Evolutionary conservation across 2,888 invertebrate species (phyloP).

Genomic region (Sinhomidia bicolor): DNA sequence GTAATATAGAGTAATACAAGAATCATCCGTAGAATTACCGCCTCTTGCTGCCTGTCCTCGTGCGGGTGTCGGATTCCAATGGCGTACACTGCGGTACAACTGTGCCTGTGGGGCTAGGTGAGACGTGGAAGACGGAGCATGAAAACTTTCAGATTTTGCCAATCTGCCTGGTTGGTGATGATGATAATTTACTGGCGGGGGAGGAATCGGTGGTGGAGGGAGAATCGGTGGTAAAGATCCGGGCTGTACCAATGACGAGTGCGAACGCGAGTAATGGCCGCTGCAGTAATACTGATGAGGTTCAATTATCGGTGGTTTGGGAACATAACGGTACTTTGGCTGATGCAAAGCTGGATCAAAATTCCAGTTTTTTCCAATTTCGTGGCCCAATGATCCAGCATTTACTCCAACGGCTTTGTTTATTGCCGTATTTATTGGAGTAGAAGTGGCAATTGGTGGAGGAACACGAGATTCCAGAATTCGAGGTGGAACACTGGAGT

Average conservation of each 20-base stretch:
- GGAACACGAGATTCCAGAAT: conserved; percentile 69
- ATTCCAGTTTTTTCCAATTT: conserved; percentile 81
- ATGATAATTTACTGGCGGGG: conserved; percentile 81
- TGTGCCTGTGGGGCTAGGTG: conserved; percentile 73
- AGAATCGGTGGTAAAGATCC: conserved; percentile 82
- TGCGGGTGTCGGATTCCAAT: conserved; percentile 76
- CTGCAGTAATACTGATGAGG: conserved; percentile 65
- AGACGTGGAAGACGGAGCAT: conserved; percentile 55
- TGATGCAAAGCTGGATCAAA: conserved; percentile 90
- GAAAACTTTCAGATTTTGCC: conserved; percentile 69
- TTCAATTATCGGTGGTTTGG: conserved; percentile 82
- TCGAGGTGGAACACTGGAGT: conserved; percentile 69
- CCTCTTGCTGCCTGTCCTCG: conserved; percentile 76
- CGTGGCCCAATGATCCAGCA: conserved; percentile 49
- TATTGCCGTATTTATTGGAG: conserved; percentile 44
- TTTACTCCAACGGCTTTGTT: conserved; percentile 42
- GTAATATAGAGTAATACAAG: conserved; percentile 78
- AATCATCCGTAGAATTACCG: conserved; percentile 75
- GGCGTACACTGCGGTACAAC: conserved; percentile 76
- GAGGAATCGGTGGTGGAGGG: conserved; percentile 81
- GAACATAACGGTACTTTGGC: conserved; percentile 87
- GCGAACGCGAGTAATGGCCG: conserved; percentile 52
- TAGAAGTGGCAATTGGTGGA: conserved; percentile 45
- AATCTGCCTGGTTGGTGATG: conserved; percentile 82
- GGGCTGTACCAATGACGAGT: conserved; percentile 51